phyloP scores from a whole-genome alignment of 2,797 vertebrate genomes.

The Lycodopsis pacificus region DNA sequence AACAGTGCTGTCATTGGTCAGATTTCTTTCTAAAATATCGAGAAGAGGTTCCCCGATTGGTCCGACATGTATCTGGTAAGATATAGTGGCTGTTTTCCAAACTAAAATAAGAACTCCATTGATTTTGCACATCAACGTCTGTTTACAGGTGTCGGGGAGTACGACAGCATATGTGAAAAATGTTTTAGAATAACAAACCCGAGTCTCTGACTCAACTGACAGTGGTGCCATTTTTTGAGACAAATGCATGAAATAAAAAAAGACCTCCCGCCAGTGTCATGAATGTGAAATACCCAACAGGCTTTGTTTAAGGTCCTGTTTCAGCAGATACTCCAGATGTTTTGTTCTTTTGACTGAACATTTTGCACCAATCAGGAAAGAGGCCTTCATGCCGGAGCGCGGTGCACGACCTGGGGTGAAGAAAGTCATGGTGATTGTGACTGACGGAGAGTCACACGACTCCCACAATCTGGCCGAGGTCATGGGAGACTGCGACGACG shows the following conservation, averaged over 20 bases:
- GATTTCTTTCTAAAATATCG: not conserved
- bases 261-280: no score
- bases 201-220: not conserved
- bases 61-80: not conserved
- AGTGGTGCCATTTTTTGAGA: not conserved
- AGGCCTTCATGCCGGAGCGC: conserved; percentile 91
- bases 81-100: not conserved
- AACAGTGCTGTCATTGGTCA: not conserved
- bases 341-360: not conserved
- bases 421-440: conserved; percentile 98
- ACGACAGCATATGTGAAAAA: no score
- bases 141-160: no score
- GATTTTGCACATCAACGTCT: no score
- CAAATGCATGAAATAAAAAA: not conserved
- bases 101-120: no score
- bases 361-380: conserved; percentile 81
- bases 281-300: no score
- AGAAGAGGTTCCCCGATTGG: not conserved
- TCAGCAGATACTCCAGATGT: not conserved
- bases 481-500: conserved; percentile 86
- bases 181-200: not conserved
- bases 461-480: conserved; percentile 81
- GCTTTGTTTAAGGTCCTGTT: not conserved
- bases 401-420: conserved; percentile 92
- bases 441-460: conserved; percentile 97